Evolutionary conservation across 2,113 vertebrate species (phyloP), one percentile per base, ranked within the genome.

Genomic region (Passer montanus): DNA sequence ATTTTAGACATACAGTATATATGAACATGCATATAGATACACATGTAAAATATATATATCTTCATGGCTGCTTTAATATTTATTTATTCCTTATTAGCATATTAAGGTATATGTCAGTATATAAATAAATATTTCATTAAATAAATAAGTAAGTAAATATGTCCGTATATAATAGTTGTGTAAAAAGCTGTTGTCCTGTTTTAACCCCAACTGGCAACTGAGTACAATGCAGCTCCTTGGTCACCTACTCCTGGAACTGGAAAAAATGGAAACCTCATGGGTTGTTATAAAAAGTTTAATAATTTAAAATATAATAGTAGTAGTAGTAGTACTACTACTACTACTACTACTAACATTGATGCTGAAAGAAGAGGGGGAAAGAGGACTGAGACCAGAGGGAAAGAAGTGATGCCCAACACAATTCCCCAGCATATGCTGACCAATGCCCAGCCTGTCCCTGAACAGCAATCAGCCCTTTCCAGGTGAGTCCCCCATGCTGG

Each of bases 401-500:
- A 49, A 79, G 35, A 47, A 63, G n/a, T 13, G 62, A 30, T n/a
- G 28, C 10, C 52, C 15, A 66, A 10, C 50, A 41, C 59, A 47
- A 2, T n/a, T 56, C 12, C n/a, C 13, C 11, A 44, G 22, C 37
- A 37, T 0, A 3, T 67, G 62, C 35, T 76, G 44, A 8, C 15
- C 0, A 2, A 31, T 55, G n/a, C 5, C 33, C 56, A 37, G n/a
- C 20, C 15, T 18, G 31, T 50, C 16, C 62, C 62, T 27, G 44
- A 11, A 5, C 14, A 74, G 50, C 17, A 1, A 6, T 37, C 0
- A 0, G 11, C 9, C 17, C 58, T 17, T 35, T 31, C 24, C 47
- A 63, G 66, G 24, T 41, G 21, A n/a, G 15, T n/a, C 19, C 10
- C 53, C 24, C 31, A 10, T 4, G 9, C 15, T 17, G 41, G 41